A percentile compares a stretch with the other conserved stretches of the same genome.
Evolutionary conservation across 2,888 invertebrate genomes (phyloP).

Genomic region (Sarcophaga caerulescens): DNA sequence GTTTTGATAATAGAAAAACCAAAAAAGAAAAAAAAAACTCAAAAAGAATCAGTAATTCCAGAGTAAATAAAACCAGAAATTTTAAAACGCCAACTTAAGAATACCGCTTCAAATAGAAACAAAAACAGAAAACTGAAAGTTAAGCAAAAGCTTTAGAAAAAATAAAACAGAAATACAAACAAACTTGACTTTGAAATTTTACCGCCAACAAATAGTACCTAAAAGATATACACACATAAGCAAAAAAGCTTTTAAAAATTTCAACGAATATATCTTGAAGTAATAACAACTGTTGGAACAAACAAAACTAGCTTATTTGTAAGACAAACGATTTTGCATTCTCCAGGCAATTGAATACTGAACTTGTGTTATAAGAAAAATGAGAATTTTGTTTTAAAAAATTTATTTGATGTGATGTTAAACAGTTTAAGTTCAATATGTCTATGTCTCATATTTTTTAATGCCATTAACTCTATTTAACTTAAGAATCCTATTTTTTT

Average conservation of each 20-base stretch:
- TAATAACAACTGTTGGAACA: not conserved
- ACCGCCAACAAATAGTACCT: conserved; percentile 38
- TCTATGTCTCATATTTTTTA: no score
- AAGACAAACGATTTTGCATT: no score
- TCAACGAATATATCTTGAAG: not conserved
- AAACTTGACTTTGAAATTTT: conserved; percentile 71
- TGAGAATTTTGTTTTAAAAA: no score
- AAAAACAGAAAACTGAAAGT: not conserved
- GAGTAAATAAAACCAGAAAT: conserved; percentile 17
- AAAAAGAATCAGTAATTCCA: not conserved
- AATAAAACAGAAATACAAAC: conserved; percentile 9
- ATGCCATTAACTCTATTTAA: no score
- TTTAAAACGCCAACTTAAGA: not conserved
- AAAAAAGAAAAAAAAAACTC: no score
- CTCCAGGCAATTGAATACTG: no score
- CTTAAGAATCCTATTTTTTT: no score
- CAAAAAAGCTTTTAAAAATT: conserved; percentile 52
- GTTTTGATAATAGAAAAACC: no score
- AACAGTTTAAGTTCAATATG: no score
- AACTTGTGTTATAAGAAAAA: no score
- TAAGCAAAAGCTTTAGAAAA: not conserved
- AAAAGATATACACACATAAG: not conserved
- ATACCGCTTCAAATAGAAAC: conserved; percentile 3
- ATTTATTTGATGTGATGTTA: no score
- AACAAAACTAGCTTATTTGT: no score